These are phyloP conservation scores for Neosilurus hyrtlii DNA, from an alignment of 2,797 vertebrate species.

Conservation along the genomic window DNA sequence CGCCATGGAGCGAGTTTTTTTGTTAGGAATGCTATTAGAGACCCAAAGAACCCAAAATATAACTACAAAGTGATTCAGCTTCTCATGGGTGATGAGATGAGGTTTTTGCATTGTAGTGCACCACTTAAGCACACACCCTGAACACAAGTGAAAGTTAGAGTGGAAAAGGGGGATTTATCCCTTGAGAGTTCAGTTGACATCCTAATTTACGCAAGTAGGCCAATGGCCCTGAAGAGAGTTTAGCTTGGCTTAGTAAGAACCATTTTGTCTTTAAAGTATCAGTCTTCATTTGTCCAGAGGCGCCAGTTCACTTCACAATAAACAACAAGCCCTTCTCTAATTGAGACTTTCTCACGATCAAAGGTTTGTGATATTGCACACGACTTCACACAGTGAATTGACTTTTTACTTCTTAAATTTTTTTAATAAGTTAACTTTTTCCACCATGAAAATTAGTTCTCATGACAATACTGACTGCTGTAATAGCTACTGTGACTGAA, in stretches of 20 bases:
- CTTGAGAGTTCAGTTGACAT: conserved; percentile 64
- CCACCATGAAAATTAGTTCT: too few relatives aligned
- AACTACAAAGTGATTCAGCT: neutral
- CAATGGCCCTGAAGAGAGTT: conserved; percentile 59
- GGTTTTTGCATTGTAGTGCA: neutral
- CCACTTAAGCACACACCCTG: neutral
- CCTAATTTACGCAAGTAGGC: conserved; percentile 73
- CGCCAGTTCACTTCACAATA: conserved; percentile 56
- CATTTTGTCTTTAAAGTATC: conserved; percentile 56
- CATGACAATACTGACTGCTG: neutral
- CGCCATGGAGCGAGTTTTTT: neutral
- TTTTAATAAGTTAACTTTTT: too few relatives aligned
- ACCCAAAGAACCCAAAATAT: neutral
- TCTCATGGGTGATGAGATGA: neutral
- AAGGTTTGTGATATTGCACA: too few relatives aligned
- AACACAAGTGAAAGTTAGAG: neutral
- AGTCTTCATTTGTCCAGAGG: conserved; percentile 44
- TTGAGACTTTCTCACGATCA: neutral
- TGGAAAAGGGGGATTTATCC: conserved; percentile 61
- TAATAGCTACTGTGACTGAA: neutral
- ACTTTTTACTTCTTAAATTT: too few relatives aligned
- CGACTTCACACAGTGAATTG: neutral
- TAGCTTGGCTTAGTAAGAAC: conserved; percentile 66
- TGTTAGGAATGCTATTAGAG: neutral
- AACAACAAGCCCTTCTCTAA: conserved; percentile 42